phyloP scores from a whole-genome alignment of 2,797 vertebrate genomes.

The Paedocypris micromegethes region DNA sequence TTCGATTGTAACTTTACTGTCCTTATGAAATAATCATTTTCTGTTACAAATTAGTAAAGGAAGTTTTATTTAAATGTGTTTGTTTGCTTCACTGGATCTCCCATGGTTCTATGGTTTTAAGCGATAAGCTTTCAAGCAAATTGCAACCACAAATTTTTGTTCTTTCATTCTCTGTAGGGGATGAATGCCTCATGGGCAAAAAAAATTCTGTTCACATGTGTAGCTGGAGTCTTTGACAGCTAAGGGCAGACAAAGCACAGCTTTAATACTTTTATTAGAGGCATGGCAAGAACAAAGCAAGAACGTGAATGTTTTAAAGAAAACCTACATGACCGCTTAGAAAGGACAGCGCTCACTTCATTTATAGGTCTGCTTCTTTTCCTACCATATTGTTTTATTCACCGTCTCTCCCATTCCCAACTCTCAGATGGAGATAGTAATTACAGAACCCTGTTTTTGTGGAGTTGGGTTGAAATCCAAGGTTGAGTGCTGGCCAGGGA shows the following conservation, averaged over 20 bases:
- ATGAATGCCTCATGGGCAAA: background rate
- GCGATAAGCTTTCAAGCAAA: too few relatives aligned
- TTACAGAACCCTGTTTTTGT: conserved; percentile 31
- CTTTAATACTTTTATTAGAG: background rate
- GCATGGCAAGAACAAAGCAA: background rate
- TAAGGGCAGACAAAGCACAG: background rate
- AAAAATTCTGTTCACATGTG: background rate
- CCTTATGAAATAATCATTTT: too few relatives aligned
- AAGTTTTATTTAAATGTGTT: too few relatives aligned
- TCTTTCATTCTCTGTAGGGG: background rate
- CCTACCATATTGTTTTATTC: conserved; percentile 4
- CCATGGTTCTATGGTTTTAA: too few relatives aligned
- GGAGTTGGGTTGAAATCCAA: conserved; percentile 35
- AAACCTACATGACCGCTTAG: background rate
- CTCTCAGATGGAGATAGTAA: conserved; percentile 32
- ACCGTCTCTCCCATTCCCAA: background rate
- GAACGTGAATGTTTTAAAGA: conserved; percentile 1
- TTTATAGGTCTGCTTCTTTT: conserved; percentile 41
- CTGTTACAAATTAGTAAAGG: too few relatives aligned
- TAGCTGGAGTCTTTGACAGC: background rate
- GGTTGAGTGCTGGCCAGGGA: conserved; percentile 33
- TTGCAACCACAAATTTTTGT: too few relatives aligned
- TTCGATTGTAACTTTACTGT: too few relatives aligned
- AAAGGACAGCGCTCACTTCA: background rate
- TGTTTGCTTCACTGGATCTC: too few relatives aligned